Evolutionary conservation across 2,888 invertebrate genomes (phyloP).

Genomic region (Branchipolynoe longqiensis): DNA sequence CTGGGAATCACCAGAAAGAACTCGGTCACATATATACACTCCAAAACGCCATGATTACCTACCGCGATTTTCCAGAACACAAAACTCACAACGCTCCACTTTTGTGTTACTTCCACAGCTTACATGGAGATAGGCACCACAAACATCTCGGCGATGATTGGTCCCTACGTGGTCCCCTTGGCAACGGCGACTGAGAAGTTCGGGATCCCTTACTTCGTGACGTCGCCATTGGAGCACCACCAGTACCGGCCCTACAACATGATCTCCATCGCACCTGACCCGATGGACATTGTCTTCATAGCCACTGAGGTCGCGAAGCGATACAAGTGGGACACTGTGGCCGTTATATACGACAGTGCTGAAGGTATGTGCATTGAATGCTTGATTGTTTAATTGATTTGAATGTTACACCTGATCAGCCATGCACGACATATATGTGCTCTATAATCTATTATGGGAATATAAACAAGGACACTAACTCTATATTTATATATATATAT

Average conservation of each 20-base stretch:
- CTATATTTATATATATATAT: neutral
- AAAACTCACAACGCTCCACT: neutral
- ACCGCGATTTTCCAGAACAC: too few relatives aligned
- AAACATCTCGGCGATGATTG: conserved; percentile 74
- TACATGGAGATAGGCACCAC: conserved; percentile 66
- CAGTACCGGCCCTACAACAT: conserved; percentile 63
- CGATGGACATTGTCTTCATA: conserved; percentile 60
- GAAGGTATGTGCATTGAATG: conserved; percentile 61
- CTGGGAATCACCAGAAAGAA: too few relatives aligned
- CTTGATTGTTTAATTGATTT: neutral
- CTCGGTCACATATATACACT: too few relatives aligned
- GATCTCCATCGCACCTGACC: conserved; percentile 63
- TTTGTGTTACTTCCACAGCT: conserved; percentile 58
- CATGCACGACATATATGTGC: neutral
- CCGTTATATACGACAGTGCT: conserved; percentile 63
- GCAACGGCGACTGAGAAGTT: conserved; percentile 73
- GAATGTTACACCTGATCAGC: neutral
- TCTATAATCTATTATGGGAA: too few relatives aligned
- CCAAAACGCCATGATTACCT: too few relatives aligned
- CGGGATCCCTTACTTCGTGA: conserved; percentile 77
- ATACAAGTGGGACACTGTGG: conserved; percentile 60
- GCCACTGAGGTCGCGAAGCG: conserved; percentile 58
- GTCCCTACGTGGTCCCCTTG: conserved; percentile 72
- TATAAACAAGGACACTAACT: too few relatives aligned
- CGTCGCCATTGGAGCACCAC: conserved; percentile 64